Evolutionary conservation across 2,113 vertebrate genomes (phyloP).

Genomic region (Bolborhynchus lineola): DNA sequence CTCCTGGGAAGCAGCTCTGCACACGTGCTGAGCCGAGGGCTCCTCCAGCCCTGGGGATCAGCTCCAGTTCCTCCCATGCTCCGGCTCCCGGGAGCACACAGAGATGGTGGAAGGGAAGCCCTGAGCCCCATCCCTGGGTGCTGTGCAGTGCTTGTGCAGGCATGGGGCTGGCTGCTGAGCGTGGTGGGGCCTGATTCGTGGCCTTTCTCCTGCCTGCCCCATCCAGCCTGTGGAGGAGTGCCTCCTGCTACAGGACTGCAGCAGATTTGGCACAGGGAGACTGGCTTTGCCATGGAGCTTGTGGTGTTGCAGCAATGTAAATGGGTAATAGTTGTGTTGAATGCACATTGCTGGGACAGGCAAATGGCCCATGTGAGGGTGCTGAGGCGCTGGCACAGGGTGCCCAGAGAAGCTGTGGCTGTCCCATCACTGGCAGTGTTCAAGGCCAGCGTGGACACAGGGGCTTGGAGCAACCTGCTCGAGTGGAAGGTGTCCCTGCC

Average conservation of each 20-base stretch:
- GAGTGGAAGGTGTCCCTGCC: not conserved
- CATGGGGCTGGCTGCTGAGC: not conserved
- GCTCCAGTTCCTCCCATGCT: fast-evolving
- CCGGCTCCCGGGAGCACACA: not conserved
- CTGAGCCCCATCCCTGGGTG: not conserved
- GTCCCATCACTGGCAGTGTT: not conserved
- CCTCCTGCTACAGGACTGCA: fast-evolving
- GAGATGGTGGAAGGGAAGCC: not conserved
- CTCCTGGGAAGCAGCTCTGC: not conserved
- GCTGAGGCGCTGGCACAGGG: not conserved
- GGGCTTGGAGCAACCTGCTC: not conserved
- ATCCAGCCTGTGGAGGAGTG: not conserved
- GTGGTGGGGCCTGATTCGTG: not conserved
- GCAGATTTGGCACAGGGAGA: not conserved
- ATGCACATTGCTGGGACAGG: not conserved
- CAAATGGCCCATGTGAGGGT: fast-evolving
- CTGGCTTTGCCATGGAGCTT: not conserved
- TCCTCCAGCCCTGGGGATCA: not conserved
- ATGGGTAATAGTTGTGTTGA: fast-evolving
- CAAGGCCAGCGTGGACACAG: not conserved
- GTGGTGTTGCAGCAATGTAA: not conserved
- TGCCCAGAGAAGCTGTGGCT: not conserved
- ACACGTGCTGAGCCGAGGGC: fast-evolving
- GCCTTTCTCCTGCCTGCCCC: not conserved
- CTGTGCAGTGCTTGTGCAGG: not conserved